phyloP scores from a whole-genome alignment of 2,888 invertebrate genomes.

The Boloria selene region DNA sequence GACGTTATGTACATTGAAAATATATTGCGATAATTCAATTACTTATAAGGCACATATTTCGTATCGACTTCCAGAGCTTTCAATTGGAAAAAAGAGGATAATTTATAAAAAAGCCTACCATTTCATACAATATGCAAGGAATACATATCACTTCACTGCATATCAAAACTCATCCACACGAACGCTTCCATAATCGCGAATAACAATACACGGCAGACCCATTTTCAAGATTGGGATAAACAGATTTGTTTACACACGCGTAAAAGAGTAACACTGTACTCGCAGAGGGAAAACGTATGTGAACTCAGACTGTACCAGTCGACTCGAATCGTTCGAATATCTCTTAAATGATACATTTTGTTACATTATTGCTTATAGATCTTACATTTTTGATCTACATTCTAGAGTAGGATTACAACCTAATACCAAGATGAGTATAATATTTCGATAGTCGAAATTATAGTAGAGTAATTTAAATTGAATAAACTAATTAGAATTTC shows the following conservation, averaged over 20 bases:
- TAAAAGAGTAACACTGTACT: conserved; percentile 12
- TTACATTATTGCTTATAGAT: too few relatives aligned
- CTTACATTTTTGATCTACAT: too few relatives aligned
- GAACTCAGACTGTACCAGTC: too few relatives aligned
- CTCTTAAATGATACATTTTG: too few relatives aligned
- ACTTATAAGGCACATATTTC: not conserved
- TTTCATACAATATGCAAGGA: conserved; percentile 16
- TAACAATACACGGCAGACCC: conserved; percentile 32
- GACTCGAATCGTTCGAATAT: too few relatives aligned
- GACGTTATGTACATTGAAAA: not conserved
- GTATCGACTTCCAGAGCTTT: not conserved
- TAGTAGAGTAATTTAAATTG: not conserved
- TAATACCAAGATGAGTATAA: too few relatives aligned
- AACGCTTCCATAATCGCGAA: conserved; percentile 31
- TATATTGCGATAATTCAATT: not conserved
- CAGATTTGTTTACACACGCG: conserved; percentile 43
- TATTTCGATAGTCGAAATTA: too few relatives aligned
- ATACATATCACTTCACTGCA: conserved; percentile 26
- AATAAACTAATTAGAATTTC: conserved; percentile 26
- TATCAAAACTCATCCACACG: conserved; percentile 33
- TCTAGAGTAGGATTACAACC: too few relatives aligned
- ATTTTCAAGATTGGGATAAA: conserved; percentile 44
- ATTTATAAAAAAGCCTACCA: conserved; percentile 10
- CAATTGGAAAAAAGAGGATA: not conserved
- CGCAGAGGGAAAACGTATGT: conserved; percentile 1